phyloP scores from a whole-genome alignment of 1,140 invertebrate genomes.

The Drosophila miranda region DNA sequence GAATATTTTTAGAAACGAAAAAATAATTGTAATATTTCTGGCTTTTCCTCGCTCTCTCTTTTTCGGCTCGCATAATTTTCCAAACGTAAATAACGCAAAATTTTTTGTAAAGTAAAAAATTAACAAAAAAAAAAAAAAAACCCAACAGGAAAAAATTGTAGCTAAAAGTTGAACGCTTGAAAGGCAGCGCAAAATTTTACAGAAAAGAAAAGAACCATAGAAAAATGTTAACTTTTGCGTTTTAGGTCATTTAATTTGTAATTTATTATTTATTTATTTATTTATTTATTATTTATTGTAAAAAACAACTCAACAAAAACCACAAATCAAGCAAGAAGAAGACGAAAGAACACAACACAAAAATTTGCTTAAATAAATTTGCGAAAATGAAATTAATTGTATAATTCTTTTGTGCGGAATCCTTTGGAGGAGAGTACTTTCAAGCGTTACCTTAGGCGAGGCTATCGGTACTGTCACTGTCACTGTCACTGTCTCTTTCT shows the following conservation, averaged over 20 bases:
- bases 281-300: conserved; percentile 79
- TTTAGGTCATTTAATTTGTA: conserved; percentile 78
- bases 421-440: conserved; percentile 58
- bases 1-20: conserved; percentile 33
- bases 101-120: conserved; percentile 37
- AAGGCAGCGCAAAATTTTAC: conserved; percentile 69
- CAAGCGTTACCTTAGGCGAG: conserved; percentile 66
- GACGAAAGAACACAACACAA: conserved; percentile 44
- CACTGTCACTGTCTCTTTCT: conserved; percentile 2
- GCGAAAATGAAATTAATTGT: conserved; percentile 69
- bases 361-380: conserved; percentile 79
- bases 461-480: conserved; percentile 5
- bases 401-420: conserved; percentile 66
- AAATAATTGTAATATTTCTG: conserved; percentile 40
- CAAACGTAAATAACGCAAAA: conserved; percentile 73
- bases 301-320: conserved; percentile 32
- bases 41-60: conserved; percentile 29
- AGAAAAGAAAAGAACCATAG: conserved; percentile 32
- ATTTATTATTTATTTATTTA: conserved; percentile 80
- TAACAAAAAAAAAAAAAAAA: conserved; percentile 24
- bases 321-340: conserved; percentile 52
- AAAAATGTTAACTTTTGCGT: conserved; percentile 72
- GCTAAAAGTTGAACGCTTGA: conserved; percentile 79
- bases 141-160: conserved; percentile 60
- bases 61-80: conserved; percentile 66